A percentile compares a stretch with the other conserved stretches of the same genome.
These are phyloP conservation scores for Callipepla squamata DNA, from an alignment of 2,113 vertebrate genomes.

Conservation along the genomic window DNA sequence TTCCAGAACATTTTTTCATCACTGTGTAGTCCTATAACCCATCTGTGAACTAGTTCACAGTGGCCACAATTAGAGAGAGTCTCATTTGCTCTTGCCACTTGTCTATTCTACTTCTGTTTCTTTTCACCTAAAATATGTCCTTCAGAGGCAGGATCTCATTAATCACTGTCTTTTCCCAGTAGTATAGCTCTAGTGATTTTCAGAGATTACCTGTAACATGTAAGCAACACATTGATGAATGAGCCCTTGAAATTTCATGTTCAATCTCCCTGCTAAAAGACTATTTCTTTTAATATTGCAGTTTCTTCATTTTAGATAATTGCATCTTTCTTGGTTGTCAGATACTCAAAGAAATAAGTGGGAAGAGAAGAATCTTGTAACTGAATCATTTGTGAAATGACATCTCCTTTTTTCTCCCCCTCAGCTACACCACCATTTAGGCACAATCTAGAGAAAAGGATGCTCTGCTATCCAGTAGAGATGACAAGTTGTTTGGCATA, in stretches of 20 bases:
- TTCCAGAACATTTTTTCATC: not conserved
- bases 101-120: not conserved
- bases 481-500: not conserved
- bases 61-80: not conserved
- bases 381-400: not conserved
- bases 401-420: conserved; percentile 3
- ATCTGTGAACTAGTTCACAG: not conserved
- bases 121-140: conserved; percentile 4
- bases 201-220: conserved; percentile 25
- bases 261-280: conserved; percentile 33
- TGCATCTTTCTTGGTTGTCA: conserved; percentile 38
- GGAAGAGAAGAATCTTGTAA: not conserved
- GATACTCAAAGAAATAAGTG: conserved; percentile 12
- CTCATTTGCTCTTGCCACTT: not conserved
- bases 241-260: conserved; percentile 23
- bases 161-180: conserved; percentile 19
- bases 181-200: not conserved
- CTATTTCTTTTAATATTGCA: conserved; percentile 31
- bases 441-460: not conserved
- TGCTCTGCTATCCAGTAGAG: not conserved
- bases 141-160: conserved; percentile 24
- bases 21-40: rapidly evolving
- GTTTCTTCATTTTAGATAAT: conserved; percentile 52
- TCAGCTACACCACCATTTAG: not conserved
- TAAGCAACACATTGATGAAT: conserved; percentile 4